Conservation (phyloP, 2,113 vertebrate species). For the Paracanthobrama guichenoti region DNA sequence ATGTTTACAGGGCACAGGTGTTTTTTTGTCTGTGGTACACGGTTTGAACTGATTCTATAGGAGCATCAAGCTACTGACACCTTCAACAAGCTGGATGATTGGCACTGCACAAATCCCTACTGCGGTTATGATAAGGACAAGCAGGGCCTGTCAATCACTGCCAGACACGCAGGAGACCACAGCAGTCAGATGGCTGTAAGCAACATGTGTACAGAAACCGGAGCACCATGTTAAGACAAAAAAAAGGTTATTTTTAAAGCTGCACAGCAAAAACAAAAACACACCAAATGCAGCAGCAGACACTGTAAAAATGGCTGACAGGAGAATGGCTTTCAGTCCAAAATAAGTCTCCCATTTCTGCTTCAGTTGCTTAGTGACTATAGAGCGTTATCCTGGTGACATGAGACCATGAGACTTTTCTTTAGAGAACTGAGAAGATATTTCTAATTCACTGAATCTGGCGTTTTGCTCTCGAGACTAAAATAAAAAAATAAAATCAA, state of each 20-base stretch:
- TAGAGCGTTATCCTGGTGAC: neutral
- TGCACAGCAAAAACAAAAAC: neutral
- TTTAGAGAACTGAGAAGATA: neutral
- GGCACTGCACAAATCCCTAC: conserved; percentile 56
- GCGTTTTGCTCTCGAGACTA: neutral
- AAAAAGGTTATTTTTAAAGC: neutral
- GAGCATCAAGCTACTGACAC: conserved; percentile 35
- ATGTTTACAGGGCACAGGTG: conserved; percentile 2
- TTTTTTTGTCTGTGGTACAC: conserved; percentile 50
- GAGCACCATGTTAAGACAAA: neutral
- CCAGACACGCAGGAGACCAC: conserved; percentile 32
- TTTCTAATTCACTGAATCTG: neutral
- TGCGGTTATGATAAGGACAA: conserved; percentile 63
- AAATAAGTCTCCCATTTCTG: neutral
- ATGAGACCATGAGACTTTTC: neutral
- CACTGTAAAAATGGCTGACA: neutral
- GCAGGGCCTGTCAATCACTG: conserved; percentile 64
- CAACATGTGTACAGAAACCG: conserved; percentile 6
- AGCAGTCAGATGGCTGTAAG: conserved; percentile 25
- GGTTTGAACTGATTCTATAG: conserved; percentile 35
- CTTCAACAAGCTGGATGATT: conserved; percentile 58
- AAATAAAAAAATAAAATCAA: no score
- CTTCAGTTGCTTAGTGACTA: conserved; percentile 8
- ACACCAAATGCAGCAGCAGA: no score
- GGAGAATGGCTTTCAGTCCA: neutral